Conservation (phyloP, 2,113 vertebrate species). For the Formicarius rufipectus region DNA sequence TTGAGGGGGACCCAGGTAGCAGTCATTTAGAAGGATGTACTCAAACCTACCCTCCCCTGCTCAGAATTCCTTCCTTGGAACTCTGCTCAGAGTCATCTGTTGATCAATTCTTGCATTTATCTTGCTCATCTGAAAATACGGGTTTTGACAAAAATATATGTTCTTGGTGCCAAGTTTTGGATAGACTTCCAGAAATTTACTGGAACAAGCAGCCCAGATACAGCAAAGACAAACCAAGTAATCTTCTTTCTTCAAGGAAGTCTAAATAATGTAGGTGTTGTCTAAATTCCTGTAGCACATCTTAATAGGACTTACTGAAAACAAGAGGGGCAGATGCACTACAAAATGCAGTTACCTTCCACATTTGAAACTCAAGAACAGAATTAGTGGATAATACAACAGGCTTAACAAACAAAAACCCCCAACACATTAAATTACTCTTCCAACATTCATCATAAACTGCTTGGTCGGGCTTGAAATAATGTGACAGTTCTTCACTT, state of each 20-base stretch:
- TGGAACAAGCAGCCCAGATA: not conserved
- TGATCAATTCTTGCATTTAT: not conserved
- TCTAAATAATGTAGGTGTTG: not conserved
- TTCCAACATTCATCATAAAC: not conserved
- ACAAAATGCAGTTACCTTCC: not conserved
- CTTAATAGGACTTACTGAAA: not conserved
- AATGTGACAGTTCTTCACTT: not conserved
- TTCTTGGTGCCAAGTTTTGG: not conserved
- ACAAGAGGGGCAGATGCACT: not conserved
- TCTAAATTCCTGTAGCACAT: not conserved
- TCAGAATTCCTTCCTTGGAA: not conserved
- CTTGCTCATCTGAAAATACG: not conserved
- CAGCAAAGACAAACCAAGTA: not conserved
- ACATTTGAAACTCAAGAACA: not conserved
- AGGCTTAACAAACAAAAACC: not conserved
- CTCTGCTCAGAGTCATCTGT: not conserved
- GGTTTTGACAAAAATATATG: not conserved
- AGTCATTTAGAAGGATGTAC: not conserved
- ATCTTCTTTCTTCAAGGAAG: not conserved
- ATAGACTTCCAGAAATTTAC: not conserved
- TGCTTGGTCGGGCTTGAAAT: not conserved
- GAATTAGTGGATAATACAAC: not conserved
- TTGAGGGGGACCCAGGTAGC: not conserved
- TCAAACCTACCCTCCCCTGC: not conserved
- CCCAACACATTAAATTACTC: not conserved